Base-by-base conservation (phyloP, 35 echinoderm and acorn worm genomes). In the Chiridota heheva region DNA sequence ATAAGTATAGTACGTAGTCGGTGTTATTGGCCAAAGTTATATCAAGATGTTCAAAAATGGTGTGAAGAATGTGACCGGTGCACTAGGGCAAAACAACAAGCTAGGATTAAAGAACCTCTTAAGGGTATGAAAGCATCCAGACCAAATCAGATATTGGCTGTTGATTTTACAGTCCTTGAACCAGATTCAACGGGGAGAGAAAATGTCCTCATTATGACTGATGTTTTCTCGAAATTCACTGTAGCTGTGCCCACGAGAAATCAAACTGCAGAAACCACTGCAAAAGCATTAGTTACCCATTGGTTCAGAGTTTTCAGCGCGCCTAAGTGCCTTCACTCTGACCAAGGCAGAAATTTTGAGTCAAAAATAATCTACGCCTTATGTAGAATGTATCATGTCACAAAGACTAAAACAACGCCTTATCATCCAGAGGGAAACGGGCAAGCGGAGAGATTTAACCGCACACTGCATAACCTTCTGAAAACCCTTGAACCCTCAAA, bases 81-180 rank as follows among this genome's bases (percentile, higher is more conserved):
- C 48, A 45, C n/a, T 5, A 13, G 24, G 25, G 36, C 70, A 47
- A 74, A 74, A 43, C 24, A 5, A 5, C 39, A 2, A 36, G 13
- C 43, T 16, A 42, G 15, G 34, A 74, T 45, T 27, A 26, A n/a
- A 45, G 43, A 47, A 74, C 70, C 70, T 45, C 43, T 74, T 4
- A 74, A 27, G 25, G 42, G 70, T 26, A 74, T 45, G 2, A 8
- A 45, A 8, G 37, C 43, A 4, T 26, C 40, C 43, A 70, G 63
- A 28, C 81, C 81, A 20, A 69, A 70, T 26, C 63, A 83, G 58
- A 25, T 83, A 22, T 30, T 74, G 18, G 70, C 70, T 43, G 25
- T 74, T 13, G 70, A 74, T 27, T 74, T 74, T 44, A 74, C 70
- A 24, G 20, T 74, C 3, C 7, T 74, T 5, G 70, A 74, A 12